These are phyloP conservation scores for Solea solea DNA, from an alignment of 2,113 vertebrate genomes.

Conservation along the genomic window DNA sequence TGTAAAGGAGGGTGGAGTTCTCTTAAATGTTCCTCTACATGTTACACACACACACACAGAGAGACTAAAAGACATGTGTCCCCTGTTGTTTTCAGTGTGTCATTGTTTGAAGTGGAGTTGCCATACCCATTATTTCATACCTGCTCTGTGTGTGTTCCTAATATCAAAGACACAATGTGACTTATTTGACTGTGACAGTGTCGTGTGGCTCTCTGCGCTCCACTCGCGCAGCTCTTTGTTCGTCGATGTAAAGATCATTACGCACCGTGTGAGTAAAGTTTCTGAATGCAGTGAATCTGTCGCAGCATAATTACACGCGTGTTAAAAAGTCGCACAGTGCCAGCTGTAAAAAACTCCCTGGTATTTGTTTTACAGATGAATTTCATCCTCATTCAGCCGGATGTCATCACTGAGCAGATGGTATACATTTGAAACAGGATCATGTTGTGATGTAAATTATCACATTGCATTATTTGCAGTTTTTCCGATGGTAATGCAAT, in stretches of 20 bases:
- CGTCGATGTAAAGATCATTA: no score
- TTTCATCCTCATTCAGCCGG: no score
- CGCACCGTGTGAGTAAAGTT: no score
- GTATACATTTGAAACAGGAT: no score
- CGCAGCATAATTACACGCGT: not conserved
- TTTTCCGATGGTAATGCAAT: no score
- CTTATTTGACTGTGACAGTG: conserved; percentile 33
- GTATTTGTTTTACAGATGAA: no score
- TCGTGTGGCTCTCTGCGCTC: not conserved
- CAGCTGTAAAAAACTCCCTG: no score
- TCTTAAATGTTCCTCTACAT: conserved; percentile 36
- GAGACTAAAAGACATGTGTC: conserved; percentile 26
- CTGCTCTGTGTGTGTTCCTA: conserved; percentile 17
- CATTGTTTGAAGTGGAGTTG: conserved; percentile 54
- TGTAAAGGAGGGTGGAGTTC: conserved; percentile 39
- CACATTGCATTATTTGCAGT: no score
- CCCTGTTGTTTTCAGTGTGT: conserved; percentile 50
- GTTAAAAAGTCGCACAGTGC: no score
- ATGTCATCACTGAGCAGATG: no score
- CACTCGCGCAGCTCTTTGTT: not conserved
- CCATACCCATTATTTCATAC: conserved; percentile 59
- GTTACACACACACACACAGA: conserved; percentile 30
- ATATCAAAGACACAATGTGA: conserved; percentile 59
- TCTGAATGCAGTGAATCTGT: not conserved
- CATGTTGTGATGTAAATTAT: no score